Percentiles rank a stretch among this genome's conserved stretches.
phyloP scores from a whole-genome alignment of 2,888 invertebrate genomes.

The Tenthredo scrophulariae region DNA sequence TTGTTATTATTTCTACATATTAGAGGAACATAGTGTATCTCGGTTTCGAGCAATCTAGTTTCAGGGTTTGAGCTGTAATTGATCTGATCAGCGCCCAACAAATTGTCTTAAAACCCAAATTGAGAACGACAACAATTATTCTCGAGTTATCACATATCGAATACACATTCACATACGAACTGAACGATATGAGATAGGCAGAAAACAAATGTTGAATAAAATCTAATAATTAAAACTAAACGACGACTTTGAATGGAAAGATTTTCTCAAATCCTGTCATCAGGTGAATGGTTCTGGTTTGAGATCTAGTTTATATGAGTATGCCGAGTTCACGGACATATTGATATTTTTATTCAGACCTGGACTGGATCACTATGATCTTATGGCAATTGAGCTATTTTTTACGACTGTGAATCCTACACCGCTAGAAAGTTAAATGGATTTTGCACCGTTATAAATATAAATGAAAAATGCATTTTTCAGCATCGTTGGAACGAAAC shows the following conservation, averaged over 20 bases:
- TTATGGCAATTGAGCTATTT: background rate
- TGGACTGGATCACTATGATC: background rate
- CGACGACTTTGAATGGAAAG: background rate
- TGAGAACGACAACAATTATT: too few relatives aligned
- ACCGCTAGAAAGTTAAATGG: background rate
- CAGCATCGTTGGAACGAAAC: background rate
- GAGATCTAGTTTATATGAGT: background rate
- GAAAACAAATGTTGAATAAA: background rate
- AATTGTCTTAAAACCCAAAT: too few relatives aligned
- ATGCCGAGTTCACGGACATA: background rate
- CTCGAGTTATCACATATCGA: too few relatives aligned
- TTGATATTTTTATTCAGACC: background rate
- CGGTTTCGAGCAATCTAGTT: background rate
- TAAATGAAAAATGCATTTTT: background rate
- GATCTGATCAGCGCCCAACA: too few relatives aligned
- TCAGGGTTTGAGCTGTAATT: background rate
- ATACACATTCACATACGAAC: background rate
- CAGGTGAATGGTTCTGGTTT: background rate
- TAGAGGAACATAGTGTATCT: too few relatives aligned
- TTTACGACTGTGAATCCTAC: background rate
- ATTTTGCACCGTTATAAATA: background rate
- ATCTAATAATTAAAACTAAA: background rate
- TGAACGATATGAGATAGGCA: background rate
- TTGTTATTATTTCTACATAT: too few relatives aligned
- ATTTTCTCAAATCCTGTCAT: background rate